phyloP scores from a whole-genome alignment of 2,888 invertebrate species.

The Achlya flavicornis region DNA sequence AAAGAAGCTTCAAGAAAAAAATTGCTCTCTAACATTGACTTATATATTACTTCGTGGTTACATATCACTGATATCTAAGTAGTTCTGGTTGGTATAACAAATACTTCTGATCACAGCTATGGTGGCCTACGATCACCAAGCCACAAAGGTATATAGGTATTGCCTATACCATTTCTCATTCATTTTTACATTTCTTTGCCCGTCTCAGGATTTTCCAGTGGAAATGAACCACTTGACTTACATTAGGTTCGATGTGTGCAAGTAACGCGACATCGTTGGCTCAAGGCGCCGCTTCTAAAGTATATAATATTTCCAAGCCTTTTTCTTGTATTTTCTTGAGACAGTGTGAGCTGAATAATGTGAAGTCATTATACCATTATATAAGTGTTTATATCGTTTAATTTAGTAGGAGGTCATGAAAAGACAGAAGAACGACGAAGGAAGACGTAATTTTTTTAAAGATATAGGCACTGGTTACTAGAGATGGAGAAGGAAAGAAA shows the following conservation, averaged over 20 bases:
- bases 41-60: too few species aligned
- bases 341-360: neutral
- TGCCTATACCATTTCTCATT: neutral
- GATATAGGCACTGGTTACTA: too few species aligned
- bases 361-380: too few species aligned
- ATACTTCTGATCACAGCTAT: too few species aligned
- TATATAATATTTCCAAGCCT: neutral
- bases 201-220: constrained; percentile 46
- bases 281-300: neutral
- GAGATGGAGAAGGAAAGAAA: too few species aligned
- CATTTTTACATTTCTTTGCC: constrained; percentile 23
- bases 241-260: constrained; percentile 35
- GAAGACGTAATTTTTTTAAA: neutral
- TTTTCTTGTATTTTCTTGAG: constrained; percentile 1
- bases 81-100: too few species aligned
- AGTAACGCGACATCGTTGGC: constrained; percentile 6
- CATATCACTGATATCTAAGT: too few species aligned
- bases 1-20: too few species aligned
- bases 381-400: neutral
- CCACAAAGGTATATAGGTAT: neutral
- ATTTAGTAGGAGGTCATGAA: neutral
- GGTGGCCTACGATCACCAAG: too few species aligned
- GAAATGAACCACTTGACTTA: constrained; percentile 51
- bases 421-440: neutral
- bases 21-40: too few species aligned